Conservation (phyloP, 37 sponge, comb jelly and placozoan species). For the Halisarca cf. caerulea region DNA sequence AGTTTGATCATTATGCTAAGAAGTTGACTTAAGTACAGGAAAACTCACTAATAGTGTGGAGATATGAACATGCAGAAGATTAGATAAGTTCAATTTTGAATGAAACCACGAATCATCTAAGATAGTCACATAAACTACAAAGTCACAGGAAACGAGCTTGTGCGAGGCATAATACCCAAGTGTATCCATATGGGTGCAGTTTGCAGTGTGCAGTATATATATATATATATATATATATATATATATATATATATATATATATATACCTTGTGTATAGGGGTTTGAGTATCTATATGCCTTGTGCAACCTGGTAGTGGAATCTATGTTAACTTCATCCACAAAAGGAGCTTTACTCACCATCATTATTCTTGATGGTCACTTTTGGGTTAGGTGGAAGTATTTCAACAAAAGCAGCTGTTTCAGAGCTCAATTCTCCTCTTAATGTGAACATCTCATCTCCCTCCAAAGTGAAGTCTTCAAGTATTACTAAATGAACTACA, state of each 20-base stretch:
- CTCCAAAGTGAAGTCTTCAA: neutral
- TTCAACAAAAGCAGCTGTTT: neutral
- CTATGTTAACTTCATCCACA: neutral
- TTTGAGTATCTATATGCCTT: too few species aligned
- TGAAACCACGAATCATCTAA: too few species aligned
- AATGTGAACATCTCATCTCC: slow-evolving; percentile 1
- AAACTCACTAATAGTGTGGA: too few species aligned
- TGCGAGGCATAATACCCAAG: too few species aligned
- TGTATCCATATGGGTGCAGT: neutral
- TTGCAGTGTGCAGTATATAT: neutral
- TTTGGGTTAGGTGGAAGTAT: neutral
- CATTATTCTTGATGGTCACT: slow-evolving; percentile 6
- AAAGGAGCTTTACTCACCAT: neutral
- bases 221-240: neutral
- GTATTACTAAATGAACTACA: neutral
- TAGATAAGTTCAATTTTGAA: too few species aligned
- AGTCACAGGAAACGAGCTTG: too few species aligned
- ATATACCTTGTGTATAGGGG: too few species aligned
- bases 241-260: too few species aligned
- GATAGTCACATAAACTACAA: too few species aligned
- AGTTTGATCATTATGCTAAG: too few species aligned
- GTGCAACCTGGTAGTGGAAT: neutral
- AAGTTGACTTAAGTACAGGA: too few species aligned
- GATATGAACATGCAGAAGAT: too few species aligned
- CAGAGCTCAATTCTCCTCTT: neutral